Percentiles rank a stretch among this genome's conserved stretches.
Evolutionary conservation across 2,113 vertebrate genomes (phyloP).

Genomic region (Chionomys nivalis): DNA sequence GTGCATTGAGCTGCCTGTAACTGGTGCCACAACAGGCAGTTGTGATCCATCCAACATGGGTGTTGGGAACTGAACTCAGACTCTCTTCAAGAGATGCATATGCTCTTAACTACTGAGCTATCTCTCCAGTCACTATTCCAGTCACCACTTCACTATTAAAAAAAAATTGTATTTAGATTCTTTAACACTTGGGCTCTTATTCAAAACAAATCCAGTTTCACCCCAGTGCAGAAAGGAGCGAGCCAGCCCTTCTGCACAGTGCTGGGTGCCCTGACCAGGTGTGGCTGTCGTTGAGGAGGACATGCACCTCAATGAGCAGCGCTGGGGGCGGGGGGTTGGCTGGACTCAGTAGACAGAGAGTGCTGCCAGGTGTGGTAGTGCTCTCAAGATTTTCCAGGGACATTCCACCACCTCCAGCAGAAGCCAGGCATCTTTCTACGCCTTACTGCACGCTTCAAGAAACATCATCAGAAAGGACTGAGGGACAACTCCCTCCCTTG

Average conservation of each 20-base stretch:
- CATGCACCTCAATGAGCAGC: slow-evolving; percentile 90
- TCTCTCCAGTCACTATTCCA: neutral
- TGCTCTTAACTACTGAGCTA: neutral
- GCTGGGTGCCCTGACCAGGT: slow-evolving; percentile 86
- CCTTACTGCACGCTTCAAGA: neutral
- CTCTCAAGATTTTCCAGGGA: slow-evolving; percentile 84
- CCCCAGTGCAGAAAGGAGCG: neutral
- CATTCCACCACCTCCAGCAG: slow-evolving; percentile 88
- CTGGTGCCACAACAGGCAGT: neutral
- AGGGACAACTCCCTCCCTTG: slow-evolving; percentile 42
- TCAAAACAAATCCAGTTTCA: neutral
- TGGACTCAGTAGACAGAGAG: slow-evolving; percentile 78
- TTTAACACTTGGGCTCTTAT: neutral
- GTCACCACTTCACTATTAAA: neutral
- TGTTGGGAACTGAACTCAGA: neutral
- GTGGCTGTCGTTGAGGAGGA: slow-evolving; percentile 89
- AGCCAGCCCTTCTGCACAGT: neutral
- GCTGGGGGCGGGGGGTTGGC: slow-evolving; percentile 1
- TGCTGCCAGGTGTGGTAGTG: slow-evolving; percentile 89
- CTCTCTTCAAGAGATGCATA: neutral
- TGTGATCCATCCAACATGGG: neutral
- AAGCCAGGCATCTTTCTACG: slow-evolving; percentile 88
- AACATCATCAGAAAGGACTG: slow-evolving; percentile 90
- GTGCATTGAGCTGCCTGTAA: neutral
- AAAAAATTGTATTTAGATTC: neutral